Evolutionary conservation across 2,113 vertebrate species (phyloP), one percentile per base, ranked within the genome.

Genomic region (Cryptomyrus ogoouensis): DNA sequence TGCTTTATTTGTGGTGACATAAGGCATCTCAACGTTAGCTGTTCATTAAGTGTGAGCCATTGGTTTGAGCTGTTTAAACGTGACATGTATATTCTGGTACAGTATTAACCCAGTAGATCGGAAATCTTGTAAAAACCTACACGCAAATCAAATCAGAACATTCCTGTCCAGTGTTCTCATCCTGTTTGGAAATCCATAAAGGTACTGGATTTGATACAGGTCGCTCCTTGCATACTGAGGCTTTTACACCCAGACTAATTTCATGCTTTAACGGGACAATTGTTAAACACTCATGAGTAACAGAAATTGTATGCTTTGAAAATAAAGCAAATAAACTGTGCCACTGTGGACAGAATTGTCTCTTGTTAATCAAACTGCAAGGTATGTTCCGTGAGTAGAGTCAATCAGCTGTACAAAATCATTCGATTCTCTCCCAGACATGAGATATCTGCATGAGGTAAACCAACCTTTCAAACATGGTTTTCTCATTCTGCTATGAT

Each of bases 241-340:
- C n/a, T 53, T 87, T 87, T 52, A 87, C 70, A 88, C 21, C 31
- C 39, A 49, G 58, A 27, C 88, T 70, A 83, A 58, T 89, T 42
- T 89, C 77, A 58, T 85, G 21, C 49, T 85, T 89, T 44, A 89
- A 39, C n/a, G n/a, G 89, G 53, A 84, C n/a, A 21, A 31, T 58
- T 84, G 44, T 84, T 2, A 58, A 89, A 58, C 39, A 84, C 24
- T 83, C 35, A 83, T 27, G 35, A 50, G 62, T 39, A 80, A 89
- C 47, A 13, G 70, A 84, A 58, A 84, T 52, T 83, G 52, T 84
- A 84, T 58, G 89, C 31, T 83, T 83, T 70, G 52, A 19, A 17
- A 50, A 74, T 52, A 89, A 49, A 89, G 50, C 49, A 42, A 84
- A 83, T 56, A 89, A 89, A 83, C 39, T 83, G 50, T 70, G 74